These are phyloP conservation scores for Smutsia temminckii DNA, from an alignment of 2,797 vertebrate species.

Conservation along the genomic window DNA sequence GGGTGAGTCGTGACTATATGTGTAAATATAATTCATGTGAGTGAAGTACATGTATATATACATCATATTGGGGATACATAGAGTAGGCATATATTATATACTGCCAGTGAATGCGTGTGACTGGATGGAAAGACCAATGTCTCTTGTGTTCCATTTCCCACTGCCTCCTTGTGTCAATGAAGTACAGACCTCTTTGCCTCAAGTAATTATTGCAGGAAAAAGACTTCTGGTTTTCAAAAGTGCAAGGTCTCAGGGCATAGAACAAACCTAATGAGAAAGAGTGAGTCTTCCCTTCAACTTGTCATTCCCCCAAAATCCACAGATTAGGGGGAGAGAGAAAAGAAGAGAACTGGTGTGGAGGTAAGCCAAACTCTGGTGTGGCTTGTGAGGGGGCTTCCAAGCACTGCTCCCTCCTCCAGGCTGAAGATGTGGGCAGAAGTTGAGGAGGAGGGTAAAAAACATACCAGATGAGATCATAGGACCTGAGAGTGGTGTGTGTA, in stretches of 20 bases:
- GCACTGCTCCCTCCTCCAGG: neutral
- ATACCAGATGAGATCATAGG: neutral
- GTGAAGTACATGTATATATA: neutral
- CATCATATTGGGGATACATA: neutral
- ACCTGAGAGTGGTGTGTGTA: neutral
- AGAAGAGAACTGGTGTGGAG: neutral
- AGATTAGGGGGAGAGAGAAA: neutral
- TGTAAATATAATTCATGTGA: neutral
- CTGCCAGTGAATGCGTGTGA: neutral
- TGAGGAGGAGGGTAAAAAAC: neutral
- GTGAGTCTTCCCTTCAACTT: neutral
- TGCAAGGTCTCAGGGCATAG: neutral
- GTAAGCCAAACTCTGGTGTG: neutral
- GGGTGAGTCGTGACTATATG: neutral
- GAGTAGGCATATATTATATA: neutral
- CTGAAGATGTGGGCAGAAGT: neutral
- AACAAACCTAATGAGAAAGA: neutral
- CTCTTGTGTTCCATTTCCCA: neutral
- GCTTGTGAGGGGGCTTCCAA: neutral
- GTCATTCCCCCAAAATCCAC: neutral
- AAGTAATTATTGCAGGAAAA: neutral
- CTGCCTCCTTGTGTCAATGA: neutral
- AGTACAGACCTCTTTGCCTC: neutral
- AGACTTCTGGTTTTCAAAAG: neutral
- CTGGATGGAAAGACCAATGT: neutral